These are phyloP conservation scores for Drosophila paracracens DNA, from an alignment of 2,888 invertebrate species.

Conservation along the genomic window DNA sequence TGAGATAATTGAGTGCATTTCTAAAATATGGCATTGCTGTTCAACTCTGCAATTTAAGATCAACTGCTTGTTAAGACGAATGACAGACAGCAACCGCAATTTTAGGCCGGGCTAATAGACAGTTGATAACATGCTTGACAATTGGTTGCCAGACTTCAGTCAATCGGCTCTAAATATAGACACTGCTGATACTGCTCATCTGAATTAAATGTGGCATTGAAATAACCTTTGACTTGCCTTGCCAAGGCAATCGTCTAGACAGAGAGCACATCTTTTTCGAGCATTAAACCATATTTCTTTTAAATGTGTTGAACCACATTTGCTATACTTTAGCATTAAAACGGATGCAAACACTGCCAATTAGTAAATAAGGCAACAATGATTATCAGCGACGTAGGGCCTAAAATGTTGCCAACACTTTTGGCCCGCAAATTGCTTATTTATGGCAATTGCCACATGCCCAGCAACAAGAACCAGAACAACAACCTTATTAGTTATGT, in stretches of 20 bases:
- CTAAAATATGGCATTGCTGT: background rate
- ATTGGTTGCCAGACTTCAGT: background rate
- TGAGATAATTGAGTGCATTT: background rate
- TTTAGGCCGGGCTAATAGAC: background rate
- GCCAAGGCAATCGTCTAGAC: background rate
- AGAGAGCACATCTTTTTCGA: background rate
- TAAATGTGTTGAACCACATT: background rate
- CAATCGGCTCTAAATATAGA: background rate
- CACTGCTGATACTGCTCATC: background rate
- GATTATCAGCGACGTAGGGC: constrained; percentile 9
- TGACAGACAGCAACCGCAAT: background rate
- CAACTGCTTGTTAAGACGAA: background rate
- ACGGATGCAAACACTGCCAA: background rate
- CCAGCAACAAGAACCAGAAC: constrained; percentile 6
- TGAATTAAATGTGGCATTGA: background rate
- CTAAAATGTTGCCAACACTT: constrained; percentile 63
- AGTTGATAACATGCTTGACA: constrained; percentile 6
- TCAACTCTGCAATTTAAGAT: background rate
- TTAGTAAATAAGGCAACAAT: constrained; percentile 16
- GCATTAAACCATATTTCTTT: background rate
- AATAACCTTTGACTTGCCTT: constrained; percentile 2
- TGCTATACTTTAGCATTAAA: background rate
- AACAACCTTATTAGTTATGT: constrained; percentile 65
- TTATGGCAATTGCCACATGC: constrained; percentile 35
- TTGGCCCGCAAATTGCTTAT: constrained; percentile 63